Conservation (phyloP, 2,888 invertebrate genomes). For the Spialia ferax region DNA sequence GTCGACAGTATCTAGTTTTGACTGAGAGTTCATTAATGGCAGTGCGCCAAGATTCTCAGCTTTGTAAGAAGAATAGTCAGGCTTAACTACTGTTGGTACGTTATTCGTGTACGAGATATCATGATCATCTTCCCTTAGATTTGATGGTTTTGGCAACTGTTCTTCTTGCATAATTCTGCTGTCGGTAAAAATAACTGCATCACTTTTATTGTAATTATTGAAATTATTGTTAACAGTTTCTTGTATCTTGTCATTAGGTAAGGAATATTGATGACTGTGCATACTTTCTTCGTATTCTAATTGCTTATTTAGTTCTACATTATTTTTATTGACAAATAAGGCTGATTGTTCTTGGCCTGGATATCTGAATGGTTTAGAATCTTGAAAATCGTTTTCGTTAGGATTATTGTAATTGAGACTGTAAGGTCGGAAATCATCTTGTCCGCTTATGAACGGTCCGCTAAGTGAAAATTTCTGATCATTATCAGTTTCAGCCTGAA, state of each 20-base stretch:
- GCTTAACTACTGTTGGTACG: conserved; percentile 60
- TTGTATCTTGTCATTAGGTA: conserved; percentile 20
- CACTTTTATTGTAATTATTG: conserved; percentile 1
- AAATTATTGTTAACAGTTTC: conserved; percentile 5
- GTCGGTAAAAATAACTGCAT: conserved; percentile 49
- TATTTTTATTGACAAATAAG: conserved; percentile 22
- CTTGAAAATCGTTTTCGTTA: conserved; percentile 23
- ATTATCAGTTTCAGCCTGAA: conserved; percentile 7
- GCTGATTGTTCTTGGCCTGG: conserved; percentile 1
- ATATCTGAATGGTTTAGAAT: neutral
- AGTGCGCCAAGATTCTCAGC: conserved; percentile 70
- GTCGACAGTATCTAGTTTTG: conserved; percentile 70
- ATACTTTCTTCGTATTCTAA: conserved; percentile 52
- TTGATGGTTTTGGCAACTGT: conserved; percentile 64
- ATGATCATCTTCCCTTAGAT: conserved; percentile 65
- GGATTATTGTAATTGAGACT: conserved; percentile 20
- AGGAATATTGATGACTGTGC: conserved; percentile 49
- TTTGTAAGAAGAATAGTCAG: conserved; percentile 61
- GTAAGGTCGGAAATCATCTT: conserved; percentile 22
- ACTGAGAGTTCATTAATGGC: conserved; percentile 74
- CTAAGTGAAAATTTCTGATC: conserved; percentile 24
- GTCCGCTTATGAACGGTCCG: conserved; percentile 11
- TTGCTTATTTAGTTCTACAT: conserved; percentile 31
- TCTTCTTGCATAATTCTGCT: conserved; percentile 58
- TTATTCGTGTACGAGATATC: conserved; percentile 68